Conservation (phyloP, 2,888 invertebrate genomes). For the Adelognathus sp. region DNA sequence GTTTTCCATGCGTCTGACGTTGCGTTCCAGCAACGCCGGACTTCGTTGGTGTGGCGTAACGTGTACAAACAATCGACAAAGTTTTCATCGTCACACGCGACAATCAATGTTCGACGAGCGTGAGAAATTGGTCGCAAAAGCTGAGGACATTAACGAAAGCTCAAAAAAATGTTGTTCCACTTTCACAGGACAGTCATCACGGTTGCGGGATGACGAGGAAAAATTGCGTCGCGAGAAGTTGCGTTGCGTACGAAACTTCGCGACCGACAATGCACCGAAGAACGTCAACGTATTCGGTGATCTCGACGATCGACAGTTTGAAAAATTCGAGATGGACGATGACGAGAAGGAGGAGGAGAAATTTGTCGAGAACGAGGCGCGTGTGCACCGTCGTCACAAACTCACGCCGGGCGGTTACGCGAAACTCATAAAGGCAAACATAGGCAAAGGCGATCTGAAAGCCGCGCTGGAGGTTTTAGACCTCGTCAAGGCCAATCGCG, state of each 20-base stretch:
- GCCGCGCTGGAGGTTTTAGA: conserved; percentile 92
- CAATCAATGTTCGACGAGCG: neutral
- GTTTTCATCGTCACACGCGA: neutral
- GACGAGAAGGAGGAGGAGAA: conserved; percentile 70
- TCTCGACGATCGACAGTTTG: conserved; percentile 64
- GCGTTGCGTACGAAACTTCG: conserved; percentile 3
- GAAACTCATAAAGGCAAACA: conserved; percentile 86
- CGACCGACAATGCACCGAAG: conserved; percentile 44
- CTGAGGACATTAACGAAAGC: neutral
- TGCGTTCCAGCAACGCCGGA: conserved; percentile 15
- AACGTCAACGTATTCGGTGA: conserved; percentile 70
- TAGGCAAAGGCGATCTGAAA: conserved; percentile 85
- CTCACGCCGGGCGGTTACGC: conserved; percentile 86
- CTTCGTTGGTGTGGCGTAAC: conserved; percentile 8
- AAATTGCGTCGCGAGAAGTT: neutral
- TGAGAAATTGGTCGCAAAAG: neutral
- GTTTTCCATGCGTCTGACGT: conserved; percentile 24
- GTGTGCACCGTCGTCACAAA: conserved; percentile 74
- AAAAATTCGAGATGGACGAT: conserved; percentile 69
- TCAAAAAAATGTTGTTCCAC: neutral
- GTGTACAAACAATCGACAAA: conserved; percentile 31
- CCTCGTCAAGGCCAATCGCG: conserved; percentile 90
- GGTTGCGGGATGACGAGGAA: neutral
- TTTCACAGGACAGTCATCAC: neutral
- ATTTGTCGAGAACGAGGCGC: conserved; percentile 64